phyloP scores from a whole-genome alignment of 2,888 invertebrate species.

The Brachypterus glaber region DNA sequence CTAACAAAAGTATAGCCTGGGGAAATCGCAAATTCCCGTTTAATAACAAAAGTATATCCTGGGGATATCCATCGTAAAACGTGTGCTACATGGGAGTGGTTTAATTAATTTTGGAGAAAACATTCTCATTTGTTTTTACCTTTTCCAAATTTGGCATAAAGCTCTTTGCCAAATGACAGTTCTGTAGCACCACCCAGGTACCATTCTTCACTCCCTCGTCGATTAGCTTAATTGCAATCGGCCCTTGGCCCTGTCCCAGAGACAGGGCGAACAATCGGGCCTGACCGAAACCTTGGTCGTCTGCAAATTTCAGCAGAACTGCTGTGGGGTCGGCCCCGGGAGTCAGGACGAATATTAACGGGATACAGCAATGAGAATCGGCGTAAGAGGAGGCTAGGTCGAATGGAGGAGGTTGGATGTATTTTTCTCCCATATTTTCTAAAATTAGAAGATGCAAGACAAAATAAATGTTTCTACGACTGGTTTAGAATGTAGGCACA shows the following conservation, averaged over 20 bases:
- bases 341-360: constrained; percentile 82
- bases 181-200: constrained; percentile 90
- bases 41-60: no score
- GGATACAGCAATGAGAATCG: constrained; percentile 81
- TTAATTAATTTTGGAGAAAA: no score
- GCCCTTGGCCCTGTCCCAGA: constrained; percentile 88
- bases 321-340: constrained; percentile 92
- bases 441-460: constrained; percentile 27
- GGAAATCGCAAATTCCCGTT: no score
- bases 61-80: no score
- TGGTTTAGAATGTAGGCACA: no score
- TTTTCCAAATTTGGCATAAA: constrained; percentile 90
- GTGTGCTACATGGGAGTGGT: no score
- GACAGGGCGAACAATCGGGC: constrained; percentile 73
- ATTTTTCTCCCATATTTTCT: constrained; percentile 66
- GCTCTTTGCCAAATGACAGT: constrained; percentile 90
- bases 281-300: constrained; percentile 78
- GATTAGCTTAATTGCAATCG: constrained; percentile 77
- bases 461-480: no score
- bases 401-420: constrained; percentile 84
- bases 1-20: no score
- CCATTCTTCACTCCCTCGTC: constrained; percentile 75
- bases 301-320: constrained; percentile 80
- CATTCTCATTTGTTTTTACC: no score
- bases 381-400: constrained; percentile 73